Evolutionary conservation across 2,888 invertebrate species (phyloP).

Genomic region (Tipula unca): DNA sequence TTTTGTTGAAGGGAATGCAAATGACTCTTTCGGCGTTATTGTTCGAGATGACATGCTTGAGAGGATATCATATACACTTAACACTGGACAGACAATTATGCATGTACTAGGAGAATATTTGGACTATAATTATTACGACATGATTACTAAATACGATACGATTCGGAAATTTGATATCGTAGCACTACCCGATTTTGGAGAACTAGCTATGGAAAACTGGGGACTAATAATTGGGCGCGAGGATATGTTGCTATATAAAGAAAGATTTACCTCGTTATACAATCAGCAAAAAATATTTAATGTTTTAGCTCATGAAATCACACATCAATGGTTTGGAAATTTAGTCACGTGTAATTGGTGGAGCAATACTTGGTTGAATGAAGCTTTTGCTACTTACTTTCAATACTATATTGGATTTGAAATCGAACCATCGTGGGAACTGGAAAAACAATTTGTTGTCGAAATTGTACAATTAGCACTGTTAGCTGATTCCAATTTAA

Average conservation of each 20-base stretch:
- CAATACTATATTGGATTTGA: conserved; percentile 44
- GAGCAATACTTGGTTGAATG: conserved; percentile 64
- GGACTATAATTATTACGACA: conserved; percentile 52
- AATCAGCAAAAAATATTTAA: conserved; percentile 44
- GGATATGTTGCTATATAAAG: conserved; percentile 56
- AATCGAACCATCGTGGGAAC: conserved; percentile 48
- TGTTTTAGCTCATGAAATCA: conserved; percentile 50
- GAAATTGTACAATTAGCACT: conserved; percentile 60
- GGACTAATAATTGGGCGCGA: conserved; percentile 59
- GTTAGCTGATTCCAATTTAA: conserved; percentile 47
- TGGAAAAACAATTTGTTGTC: conserved; percentile 59
- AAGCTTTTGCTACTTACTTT: conserved; percentile 63
- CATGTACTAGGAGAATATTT: conserved; percentile 55
- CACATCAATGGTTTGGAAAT: conserved; percentile 77
- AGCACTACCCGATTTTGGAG: conserved; percentile 73
- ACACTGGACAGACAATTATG: conserved; percentile 56
- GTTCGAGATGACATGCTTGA: conserved; percentile 32
- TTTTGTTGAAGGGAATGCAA: conserved; percentile 33
- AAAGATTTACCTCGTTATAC: conserved; percentile 47
- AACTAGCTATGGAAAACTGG: conserved; percentile 93
- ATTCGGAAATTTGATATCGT: conserved; percentile 80
- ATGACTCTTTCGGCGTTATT: conserved; percentile 46
- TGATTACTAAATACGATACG: conserved; percentile 39
- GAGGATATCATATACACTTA: conserved; percentile 58
- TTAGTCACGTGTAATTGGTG: conserved; percentile 62